Evolutionary conservation across 2,888 invertebrate species (phyloP).

Genomic region (Aphodius granarius): DNA sequence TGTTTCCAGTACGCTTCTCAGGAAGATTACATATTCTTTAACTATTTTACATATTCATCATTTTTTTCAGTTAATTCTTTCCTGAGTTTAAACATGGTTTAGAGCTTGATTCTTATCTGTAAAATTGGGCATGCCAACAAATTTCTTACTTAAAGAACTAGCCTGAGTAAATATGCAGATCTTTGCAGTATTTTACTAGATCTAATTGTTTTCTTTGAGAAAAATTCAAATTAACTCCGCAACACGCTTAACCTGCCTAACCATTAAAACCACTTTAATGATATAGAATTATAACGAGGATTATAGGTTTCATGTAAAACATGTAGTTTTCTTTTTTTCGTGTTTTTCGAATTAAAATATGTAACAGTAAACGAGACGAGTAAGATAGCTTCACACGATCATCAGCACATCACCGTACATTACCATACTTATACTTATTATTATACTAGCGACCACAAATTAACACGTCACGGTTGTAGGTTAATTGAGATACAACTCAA

Average conservation of each 20-base stretch:
- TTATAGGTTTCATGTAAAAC: not conserved
- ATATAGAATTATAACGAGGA: not conserved
- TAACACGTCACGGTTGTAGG: not conserved
- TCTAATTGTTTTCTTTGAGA: not conserved
- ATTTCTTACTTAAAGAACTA: too few species aligned
- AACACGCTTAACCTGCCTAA: not conserved
- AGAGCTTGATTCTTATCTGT: too few species aligned
- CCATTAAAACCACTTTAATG: not conserved
- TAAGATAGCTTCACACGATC: not conserved
- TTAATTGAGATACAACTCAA: not conserved
- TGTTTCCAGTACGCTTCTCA: too few species aligned
- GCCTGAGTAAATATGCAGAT: too few species aligned
- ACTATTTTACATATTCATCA: too few species aligned
- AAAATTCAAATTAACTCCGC: not conserved
- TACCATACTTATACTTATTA: not conserved
- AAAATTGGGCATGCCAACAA: too few species aligned
- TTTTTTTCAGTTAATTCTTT: too few species aligned
- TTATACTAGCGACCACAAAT: not conserved
- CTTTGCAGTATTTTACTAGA: too few species aligned
- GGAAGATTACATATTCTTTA: too few species aligned
- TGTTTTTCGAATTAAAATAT: not conserved
- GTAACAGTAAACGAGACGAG: not conserved
- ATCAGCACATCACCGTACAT: not conserved
- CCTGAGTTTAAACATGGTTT: too few species aligned
- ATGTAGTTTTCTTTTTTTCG: not conserved